Evolutionary conservation across 2,113 vertebrate species (phyloP).

Genomic region (Upupa epops): DNA sequence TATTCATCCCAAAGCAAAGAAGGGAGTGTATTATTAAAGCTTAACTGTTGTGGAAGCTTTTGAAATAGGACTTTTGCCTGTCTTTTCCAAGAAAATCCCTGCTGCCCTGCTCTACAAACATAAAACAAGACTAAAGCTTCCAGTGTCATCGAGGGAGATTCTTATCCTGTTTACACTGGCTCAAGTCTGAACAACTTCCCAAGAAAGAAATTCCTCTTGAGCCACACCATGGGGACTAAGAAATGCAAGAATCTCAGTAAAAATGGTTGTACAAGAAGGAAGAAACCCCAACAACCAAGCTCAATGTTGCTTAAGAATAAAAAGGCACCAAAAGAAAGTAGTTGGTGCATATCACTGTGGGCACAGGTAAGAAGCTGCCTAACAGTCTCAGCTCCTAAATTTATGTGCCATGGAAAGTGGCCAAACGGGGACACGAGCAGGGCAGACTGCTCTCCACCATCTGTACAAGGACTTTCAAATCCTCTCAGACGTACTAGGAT

Average conservation of each 20-base stretch:
- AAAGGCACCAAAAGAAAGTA: neutral
- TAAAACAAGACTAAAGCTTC: neutral
- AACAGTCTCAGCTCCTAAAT: neutral
- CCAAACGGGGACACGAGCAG: neutral
- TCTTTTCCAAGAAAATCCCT: slow-evolving; percentile 10
- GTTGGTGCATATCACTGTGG: neutral
- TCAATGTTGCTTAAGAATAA: neutral
- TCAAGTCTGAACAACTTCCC: neutral
- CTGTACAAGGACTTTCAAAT: neutral
- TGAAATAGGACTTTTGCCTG: neutral
- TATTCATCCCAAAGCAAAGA: slow-evolving; percentile 19
- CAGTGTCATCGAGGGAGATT: neutral
- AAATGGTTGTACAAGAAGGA: neutral
- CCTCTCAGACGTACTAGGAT: neutral
- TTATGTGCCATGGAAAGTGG: fast-evolving
- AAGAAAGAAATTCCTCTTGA: neutral
- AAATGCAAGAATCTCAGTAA: neutral
- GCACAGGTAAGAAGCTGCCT: neutral
- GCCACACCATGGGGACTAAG: neutral
- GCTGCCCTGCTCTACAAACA: neutral
- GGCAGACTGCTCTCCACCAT: neutral
- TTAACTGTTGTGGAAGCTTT: slow-evolving; percentile 1
- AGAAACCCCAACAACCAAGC: neutral
- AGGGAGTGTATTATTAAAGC: slow-evolving; percentile 14
- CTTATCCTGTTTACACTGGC: neutral